phyloP scores from a whole-genome alignment of 1,140 invertebrate species.

The Sesamia nonagrioides region DNA sequence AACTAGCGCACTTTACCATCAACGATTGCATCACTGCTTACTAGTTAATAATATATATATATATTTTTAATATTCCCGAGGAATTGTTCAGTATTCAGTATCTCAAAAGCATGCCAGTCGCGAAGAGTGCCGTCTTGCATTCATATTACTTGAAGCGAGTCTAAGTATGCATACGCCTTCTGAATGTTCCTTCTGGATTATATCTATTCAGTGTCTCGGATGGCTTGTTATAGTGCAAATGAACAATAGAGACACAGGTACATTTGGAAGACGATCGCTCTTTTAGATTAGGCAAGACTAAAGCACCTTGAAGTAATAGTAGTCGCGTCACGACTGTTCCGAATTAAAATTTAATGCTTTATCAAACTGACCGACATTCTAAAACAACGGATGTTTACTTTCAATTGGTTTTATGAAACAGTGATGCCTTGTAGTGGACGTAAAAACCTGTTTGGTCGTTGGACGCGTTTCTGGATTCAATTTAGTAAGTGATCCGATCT shows the following conservation, averaged over 20 bases:
- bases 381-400: slow-evolving; percentile 49
- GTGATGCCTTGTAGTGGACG: slow-evolving; percentile 9
- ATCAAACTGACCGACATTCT: slow-evolving; percentile 59
- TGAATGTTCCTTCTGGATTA: not conserved
- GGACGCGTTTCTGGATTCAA: slow-evolving; percentile 26
- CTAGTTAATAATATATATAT: too few species aligned
- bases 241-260: slow-evolving; percentile 66
- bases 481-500: slow-evolving; percentile 40
- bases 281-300: slow-evolving; percentile 56
- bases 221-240: slow-evolving; percentile 64
- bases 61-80: too few species aligned
- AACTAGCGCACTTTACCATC: too few species aligned
- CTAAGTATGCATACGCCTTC: too few species aligned
- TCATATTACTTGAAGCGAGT: too few species aligned
- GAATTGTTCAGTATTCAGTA: too few species aligned
- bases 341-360: slow-evolving; percentile 69
- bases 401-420: slow-evolving; percentile 42
- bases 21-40: too few species aligned
- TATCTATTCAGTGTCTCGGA: not conserved
- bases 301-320: slow-evolving; percentile 46
- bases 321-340: slow-evolving; percentile 58
- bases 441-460: slow-evolving; percentile 27
- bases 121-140: too few species aligned
- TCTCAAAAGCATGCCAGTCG: too few species aligned
- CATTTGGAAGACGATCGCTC: slow-evolving; percentile 56